phyloP scores from a whole-genome alignment of 2,797 vertebrate genomes.

The Pseudochirops corinnae region DNA sequence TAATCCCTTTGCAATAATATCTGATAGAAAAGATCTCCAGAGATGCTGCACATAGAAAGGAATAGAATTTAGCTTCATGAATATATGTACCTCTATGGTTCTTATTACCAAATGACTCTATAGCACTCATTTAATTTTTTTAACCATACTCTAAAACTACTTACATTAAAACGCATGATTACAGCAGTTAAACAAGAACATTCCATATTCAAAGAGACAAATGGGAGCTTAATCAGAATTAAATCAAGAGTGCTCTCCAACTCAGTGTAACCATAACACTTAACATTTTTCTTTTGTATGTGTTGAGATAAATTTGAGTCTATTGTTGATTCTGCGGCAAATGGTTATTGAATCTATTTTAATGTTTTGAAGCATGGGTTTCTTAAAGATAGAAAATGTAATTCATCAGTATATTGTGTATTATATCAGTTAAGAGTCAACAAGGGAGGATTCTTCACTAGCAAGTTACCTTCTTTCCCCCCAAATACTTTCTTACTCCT shows the following conservation, averaged over 20 bases:
- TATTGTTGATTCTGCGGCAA: neutral
- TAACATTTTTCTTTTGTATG: neutral
- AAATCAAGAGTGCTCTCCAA: conserved; percentile 7
- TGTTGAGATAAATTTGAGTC: conserved; percentile 16
- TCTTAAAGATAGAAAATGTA: neutral
- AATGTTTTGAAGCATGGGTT: neutral
- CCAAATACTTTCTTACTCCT: too few relatives aligned
- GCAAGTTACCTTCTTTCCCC: too few relatives aligned
- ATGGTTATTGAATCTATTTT: neutral
- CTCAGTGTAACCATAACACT: neutral
- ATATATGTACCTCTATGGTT: neutral
- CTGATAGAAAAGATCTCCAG: conserved; percentile 22
- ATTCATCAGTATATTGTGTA: neutral
- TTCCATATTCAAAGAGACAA: neutral
- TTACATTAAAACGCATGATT: conserved; percentile 11
- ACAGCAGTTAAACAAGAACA: conserved; percentile 11
- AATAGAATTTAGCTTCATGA: conserved; percentile 12
- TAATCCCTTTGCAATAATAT: conserved; percentile 5
- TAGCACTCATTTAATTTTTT: conserved; percentile 3
- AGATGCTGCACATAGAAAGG: neutral
- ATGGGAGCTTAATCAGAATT: neutral
- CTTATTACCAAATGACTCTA: neutral
- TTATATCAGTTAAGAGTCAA: neutral
- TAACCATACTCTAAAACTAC: conserved; percentile 5
- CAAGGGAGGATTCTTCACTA: neutral